phyloP scores from a whole-genome alignment of 1,140 invertebrate genomes.

The Tetranychus urticae region DNA sequence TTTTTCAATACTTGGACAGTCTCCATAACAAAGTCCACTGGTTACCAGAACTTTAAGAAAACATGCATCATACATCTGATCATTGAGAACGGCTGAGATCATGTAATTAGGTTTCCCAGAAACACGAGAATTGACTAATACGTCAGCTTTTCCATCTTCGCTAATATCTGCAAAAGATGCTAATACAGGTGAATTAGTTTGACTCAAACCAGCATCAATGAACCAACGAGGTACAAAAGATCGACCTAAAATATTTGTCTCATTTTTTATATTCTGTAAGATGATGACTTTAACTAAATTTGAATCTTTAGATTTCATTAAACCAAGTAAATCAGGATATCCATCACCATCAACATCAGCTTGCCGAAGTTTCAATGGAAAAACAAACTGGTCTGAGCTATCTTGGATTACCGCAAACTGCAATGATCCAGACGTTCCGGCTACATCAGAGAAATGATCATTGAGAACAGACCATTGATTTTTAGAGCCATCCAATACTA shows the following conservation, averaged over 20 bases:
- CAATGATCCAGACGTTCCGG: neutral
- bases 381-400: slow-evolving; percentile 5
- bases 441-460: neutral
- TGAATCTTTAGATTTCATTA: slow-evolving; percentile 9
- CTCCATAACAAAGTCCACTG: slow-evolving; percentile 32
- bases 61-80: slow-evolving; percentile 71
- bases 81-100: slow-evolving; percentile 35
- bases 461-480: neutral
- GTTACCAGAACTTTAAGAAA: slow-evolving; percentile 90
- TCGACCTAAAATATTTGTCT: slow-evolving; percentile 18
- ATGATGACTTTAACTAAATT: slow-evolving; percentile 4
- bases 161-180: slow-evolving; percentile 80
- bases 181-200: slow-evolving; percentile 32
- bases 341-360: slow-evolving; percentile 92
- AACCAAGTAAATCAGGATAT: slow-evolving; percentile 59
- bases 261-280: slow-evolving; percentile 9
- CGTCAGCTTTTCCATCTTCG: slow-evolving; percentile 32
- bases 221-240: slow-evolving; percentile 38
- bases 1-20: neutral
- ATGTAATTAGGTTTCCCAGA: slow-evolving; percentile 16
- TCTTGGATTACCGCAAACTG: neutral
- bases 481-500: neutral
- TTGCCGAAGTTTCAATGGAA: slow-evolving; percentile 47
- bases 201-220: neutral
- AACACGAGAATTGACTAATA: slow-evolving; percentile 8